Conservation (phyloP, 2,113 vertebrate species). For the Hipposideros armiger region DNA sequence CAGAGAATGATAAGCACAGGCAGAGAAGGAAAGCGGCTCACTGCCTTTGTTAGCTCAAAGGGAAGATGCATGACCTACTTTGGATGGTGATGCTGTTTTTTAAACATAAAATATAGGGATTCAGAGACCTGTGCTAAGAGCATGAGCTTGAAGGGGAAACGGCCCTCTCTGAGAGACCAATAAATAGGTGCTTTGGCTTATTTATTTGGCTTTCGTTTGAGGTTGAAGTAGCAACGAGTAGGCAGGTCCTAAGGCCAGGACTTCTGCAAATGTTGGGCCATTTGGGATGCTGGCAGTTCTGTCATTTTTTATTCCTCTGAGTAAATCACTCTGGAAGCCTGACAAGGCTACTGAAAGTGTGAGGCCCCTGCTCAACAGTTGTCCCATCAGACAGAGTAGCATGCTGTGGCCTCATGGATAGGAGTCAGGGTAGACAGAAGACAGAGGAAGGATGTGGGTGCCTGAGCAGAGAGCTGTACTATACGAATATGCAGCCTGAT, state of each 20-base stretch:
- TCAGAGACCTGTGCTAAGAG: background rate
- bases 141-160: background rate
- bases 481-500: background rate
- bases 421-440: background rate
- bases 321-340: constrained; percentile 22
- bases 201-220: constrained; percentile 63
- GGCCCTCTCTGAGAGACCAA: background rate
- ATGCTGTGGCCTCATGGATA: background rate
- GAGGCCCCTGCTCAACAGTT: background rate
- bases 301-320: background rate
- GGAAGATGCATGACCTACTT: constrained; percentile 69
- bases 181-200: background rate
- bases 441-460: rapidly evolving
- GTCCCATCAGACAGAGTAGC: background rate
- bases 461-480: background rate
- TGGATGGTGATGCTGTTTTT: background rate
- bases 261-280: constrained; percentile 7
- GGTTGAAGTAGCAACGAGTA: constrained; percentile 39
- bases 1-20: background rate
- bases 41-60: constrained; percentile 22
- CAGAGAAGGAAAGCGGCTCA: background rate
- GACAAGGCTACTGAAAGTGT: background rate
- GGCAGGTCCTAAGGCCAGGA: constrained; percentile 8
- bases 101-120: constrained; percentile 56
- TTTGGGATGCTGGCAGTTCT: background rate